Evolutionary conservation across 2,797 vertebrate species (phyloP), one percentile per base, ranked within the genome.

Genomic region (Sphenodon punctatus): DNA sequence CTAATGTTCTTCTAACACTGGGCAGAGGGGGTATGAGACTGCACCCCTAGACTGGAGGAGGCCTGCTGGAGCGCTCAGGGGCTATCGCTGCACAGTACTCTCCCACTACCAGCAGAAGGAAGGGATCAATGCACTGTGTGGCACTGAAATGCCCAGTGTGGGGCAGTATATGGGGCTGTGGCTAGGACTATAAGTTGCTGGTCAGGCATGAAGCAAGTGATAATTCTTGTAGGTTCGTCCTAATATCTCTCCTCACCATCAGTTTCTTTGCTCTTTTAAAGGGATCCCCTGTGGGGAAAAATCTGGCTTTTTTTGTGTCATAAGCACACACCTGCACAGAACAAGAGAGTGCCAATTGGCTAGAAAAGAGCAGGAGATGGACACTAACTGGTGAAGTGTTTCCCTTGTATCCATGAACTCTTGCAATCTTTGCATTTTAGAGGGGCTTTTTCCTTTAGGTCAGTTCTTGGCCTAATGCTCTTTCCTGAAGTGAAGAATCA

Each of bases 221-320:
- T 69, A 1, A 1, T 36, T 2, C 30, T 14, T 36, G 39, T 8
- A 1, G 48, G 3, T 8, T 23, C 14, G 72, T 58, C 56, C 76
- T 76, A n/a, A 42, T 58, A 59, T 38, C 1, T 0, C 8, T 32
- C 27, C 73, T 56, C 43, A 17, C 17, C 1, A 0, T 5, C 22
- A 39, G 20, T 23, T 3, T n/a, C 81, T 73, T 45, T 15, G 32
- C 64, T 61, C 16, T 20, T 11, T 60, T 39, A 4, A 66, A 67
- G 34, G 63, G 34, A 63, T 27, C 36, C 1, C 2, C 1, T 19
- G 32, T 1, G 0, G 0, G 43, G 36, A 41, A 2, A 1, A 7
- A 38, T n/a, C 53, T 56, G 53, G 1, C 0, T 39, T 49, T 4
- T 1, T 41, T 42, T 56, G 9, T 55, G 10, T 27, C 11, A 2